Percentiles rank a stretch among this genome's conserved stretches.
These are phyloP conservation scores for Megaptera novaeangliae DNA, from an alignment of 2,113 vertebrate species.

Conservation along the genomic window DNA sequence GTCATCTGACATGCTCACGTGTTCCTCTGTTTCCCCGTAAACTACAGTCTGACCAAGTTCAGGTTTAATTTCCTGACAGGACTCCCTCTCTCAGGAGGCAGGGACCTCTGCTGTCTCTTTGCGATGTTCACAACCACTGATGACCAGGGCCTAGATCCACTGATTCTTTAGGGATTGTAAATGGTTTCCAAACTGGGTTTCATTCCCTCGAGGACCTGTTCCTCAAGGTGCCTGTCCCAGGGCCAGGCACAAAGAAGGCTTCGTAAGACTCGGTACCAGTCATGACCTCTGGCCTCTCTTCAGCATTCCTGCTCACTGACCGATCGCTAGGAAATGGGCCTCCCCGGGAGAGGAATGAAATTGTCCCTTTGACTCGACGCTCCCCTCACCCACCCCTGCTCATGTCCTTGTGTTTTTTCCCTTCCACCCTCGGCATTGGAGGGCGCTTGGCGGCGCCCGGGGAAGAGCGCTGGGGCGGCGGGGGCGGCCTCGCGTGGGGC, in stretches of 20 bases:
- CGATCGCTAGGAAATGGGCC: neutral
- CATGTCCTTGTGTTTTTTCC: neutral
- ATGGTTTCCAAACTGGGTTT: neutral
- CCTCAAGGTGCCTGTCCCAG: neutral
- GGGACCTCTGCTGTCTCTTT: neutral
- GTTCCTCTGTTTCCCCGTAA: neutral
- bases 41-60: neutral
- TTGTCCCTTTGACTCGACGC: neutral
- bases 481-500: neutral
- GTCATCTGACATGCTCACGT: neutral
- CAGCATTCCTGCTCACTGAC: neutral
- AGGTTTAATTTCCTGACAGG: neutral
- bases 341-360: neutral
- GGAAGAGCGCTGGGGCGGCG: neutral
- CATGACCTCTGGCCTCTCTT: neutral
- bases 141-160: neutral
- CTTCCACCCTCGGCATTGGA: neutral
- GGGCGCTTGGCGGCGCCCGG: accelerated
- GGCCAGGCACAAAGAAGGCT: neutral
- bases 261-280: neutral
- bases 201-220: neutral
- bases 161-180: neutral
- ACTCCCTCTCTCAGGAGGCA: neutral
- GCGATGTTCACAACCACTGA: neutral
- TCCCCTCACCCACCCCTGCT: neutral